Evolutionary conservation across 2,113 vertebrate genomes (phyloP).

Genomic region (Mesembrinibis cayennensis): DNA sequence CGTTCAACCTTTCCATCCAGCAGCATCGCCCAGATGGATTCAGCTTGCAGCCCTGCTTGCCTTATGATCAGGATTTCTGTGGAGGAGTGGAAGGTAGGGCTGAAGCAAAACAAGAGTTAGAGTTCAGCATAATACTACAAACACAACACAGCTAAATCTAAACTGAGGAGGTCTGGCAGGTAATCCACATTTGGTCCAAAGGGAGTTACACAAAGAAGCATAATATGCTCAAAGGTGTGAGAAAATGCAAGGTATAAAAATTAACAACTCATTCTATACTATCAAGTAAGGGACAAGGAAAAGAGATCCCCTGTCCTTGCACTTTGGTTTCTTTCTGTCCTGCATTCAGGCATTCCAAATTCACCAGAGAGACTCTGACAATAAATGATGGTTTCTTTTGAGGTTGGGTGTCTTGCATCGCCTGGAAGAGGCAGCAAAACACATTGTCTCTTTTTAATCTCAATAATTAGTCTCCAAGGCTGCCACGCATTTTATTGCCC

Average conservation of each 20-base stretch:
- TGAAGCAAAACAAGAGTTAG: background rate
- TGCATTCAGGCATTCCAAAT: constrained; percentile 37
- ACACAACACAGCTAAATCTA: background rate
- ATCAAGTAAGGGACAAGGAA: constrained; percentile 15
- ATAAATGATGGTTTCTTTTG: constrained; percentile 42
- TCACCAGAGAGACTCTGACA: constrained; percentile 43
- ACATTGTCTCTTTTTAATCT: constrained; percentile 52
- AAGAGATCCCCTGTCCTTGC: background rate
- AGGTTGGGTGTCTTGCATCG: constrained; percentile 34
- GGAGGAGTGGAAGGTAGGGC: rapidly evolving
- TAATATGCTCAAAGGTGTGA: constrained; percentile 8
- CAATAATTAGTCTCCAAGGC: constrained; percentile 48
- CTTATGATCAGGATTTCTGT: background rate
- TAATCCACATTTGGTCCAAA: background rate
- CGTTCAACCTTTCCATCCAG: background rate
- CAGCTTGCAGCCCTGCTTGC: background rate
- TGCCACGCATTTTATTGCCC: constrained; percentile 44
- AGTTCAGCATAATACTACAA: background rate
- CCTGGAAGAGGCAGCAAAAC: constrained; percentile 62
- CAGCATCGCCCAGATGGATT: rapidly evolving
- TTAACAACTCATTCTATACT: constrained; percentile 54
- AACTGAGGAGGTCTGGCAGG: background rate
- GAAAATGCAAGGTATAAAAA: constrained; percentile 32
- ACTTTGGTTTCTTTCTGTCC: constrained; percentile 44
- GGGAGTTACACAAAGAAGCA: background rate